Evolutionary conservation across 92 coral and sea anemone genomes (phyloP).

Genomic region (Montipora capitata): DNA sequence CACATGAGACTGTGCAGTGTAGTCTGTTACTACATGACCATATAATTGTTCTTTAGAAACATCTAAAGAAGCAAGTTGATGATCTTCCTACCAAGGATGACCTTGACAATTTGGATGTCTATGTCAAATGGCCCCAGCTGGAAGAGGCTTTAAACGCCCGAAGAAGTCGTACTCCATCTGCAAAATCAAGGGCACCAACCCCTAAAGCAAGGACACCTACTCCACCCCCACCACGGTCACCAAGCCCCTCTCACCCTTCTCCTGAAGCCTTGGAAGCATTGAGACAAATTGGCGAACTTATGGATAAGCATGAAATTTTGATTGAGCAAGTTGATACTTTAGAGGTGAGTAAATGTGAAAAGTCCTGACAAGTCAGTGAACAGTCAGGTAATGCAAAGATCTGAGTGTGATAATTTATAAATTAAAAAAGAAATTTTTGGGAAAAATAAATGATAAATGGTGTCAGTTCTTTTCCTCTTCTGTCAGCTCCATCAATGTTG

Average conservation of each 20-base stretch:
- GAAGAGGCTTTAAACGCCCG: conserved; percentile 94
- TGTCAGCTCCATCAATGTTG: too few relatives aligned
- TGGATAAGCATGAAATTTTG: conserved; percentile 86
- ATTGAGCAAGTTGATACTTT: conserved; percentile 80
- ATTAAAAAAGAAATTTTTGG: too few relatives aligned
- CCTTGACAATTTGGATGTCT: conserved; percentile 86
- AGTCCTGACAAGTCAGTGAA: too few relatives aligned
- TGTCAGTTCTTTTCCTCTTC: too few relatives aligned
- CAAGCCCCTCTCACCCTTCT: conserved; percentile 88
- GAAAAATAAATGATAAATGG: too few relatives aligned
- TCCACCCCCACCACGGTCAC: conserved; percentile 83
- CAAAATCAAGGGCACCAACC: conserved; percentile 67
- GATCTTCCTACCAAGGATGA: conserved; percentile 95
- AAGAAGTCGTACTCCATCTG: conserved; percentile 78
- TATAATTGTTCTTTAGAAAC: conserved; percentile 50
- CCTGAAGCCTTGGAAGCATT: conserved; percentile 91
- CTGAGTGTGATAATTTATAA: too few relatives aligned
- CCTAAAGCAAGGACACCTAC: conserved; percentile 78
- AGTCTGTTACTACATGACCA: too few relatives aligned
- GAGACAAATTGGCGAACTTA: conserved; percentile 92
- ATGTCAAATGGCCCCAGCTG: conserved; percentile 98
- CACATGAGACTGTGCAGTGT: too few relatives aligned
- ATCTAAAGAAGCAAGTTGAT: conserved; percentile 82
- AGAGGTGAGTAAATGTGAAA: conserved; percentile 73
- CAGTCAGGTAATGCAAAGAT: too few relatives aligned